A percentile compares a stretch with the other conserved stretches of the same genome.
Evolutionary conservation across 2,113 vertebrate species (phyloP).

Genomic region (Bubo blakistoni): DNA sequence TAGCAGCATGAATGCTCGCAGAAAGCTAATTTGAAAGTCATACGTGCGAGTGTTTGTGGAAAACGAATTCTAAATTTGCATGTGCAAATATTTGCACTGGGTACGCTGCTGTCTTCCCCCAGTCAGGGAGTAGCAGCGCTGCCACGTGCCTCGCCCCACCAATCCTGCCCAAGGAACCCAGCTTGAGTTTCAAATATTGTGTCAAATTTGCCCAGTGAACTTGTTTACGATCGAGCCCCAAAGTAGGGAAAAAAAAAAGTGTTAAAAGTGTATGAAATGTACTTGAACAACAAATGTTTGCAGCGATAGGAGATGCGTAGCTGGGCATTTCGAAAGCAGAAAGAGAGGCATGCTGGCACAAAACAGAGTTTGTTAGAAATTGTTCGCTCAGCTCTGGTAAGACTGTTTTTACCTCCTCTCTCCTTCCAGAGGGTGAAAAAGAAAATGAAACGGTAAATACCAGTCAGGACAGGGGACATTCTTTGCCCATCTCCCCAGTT

Average conservation of each 20-base stretch:
- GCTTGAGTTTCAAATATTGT: constrained; percentile 54
- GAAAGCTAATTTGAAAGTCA: constrained; percentile 61
- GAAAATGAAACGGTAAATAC: neutral
- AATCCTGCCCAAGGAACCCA: constrained; percentile 2
- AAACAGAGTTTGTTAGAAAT: neutral
- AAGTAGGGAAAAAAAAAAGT: constrained; percentile 33
- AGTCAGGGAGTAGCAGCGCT: constrained; percentile 5
- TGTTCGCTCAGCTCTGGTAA: neutral
- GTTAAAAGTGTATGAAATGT: constrained; percentile 44
- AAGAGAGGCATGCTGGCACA: neutral
- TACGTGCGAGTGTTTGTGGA: constrained; percentile 54
- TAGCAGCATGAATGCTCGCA: constrained; percentile 41
- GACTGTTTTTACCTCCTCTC: neutral
- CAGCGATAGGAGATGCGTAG: neutral
- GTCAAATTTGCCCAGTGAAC: constrained; percentile 49
- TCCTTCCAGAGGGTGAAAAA: neutral
- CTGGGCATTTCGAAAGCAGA: neutral
- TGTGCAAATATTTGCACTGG: constrained; percentile 61
- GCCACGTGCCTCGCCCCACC: constrained; percentile 36
- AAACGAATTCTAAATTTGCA: constrained; percentile 57
- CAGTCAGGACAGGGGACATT: neutral
- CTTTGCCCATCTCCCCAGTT: neutral
- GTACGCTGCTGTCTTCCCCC: constrained; percentile 30
- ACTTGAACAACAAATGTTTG: constrained; percentile 49
- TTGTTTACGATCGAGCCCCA: constrained; percentile 9